These are phyloP conservation scores for Parazoanthus darwini DNA, from an alignment of 92 coral and sea anemone genomes.

Conservation along the genomic window DNA sequence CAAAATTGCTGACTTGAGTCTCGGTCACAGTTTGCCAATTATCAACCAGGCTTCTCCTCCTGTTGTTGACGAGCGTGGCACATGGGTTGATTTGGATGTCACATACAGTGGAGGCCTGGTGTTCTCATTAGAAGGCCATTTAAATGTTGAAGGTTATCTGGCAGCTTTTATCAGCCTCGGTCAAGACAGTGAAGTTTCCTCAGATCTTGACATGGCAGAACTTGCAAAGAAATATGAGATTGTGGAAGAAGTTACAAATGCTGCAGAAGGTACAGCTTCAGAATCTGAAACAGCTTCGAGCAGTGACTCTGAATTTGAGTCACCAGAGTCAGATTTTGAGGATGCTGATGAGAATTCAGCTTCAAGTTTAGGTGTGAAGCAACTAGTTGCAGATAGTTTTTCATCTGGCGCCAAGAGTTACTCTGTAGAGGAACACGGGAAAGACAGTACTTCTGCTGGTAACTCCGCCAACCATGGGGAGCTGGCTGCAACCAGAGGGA, in stretches of 20 bases:
- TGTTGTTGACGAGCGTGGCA: conserved; percentile 84
- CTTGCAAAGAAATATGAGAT: conserved; percentile 73
- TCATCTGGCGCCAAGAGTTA: conserved; percentile 66
- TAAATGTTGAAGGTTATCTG: conserved; percentile 91
- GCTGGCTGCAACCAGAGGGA: neutral
- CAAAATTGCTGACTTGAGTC: conserved; percentile 81
- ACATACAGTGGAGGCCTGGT: conserved; percentile 92
- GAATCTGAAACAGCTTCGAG: conserved; percentile 82
- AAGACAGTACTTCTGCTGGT: neutral
- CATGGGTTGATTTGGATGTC: conserved; percentile 98
- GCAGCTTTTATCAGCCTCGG: conserved; percentile 81
- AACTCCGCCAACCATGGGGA: neutral
- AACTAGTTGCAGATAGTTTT: conserved; percentile 29
- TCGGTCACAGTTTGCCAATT: conserved; percentile 87
- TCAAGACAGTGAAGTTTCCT: conserved; percentile 65
- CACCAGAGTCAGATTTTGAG: conserved; percentile 88
- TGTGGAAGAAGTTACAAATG: conserved; percentile 62
- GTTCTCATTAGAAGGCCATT: conserved; percentile 87
- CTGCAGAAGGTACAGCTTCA: conserved; percentile 45
- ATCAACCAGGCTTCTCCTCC: conserved; percentile 83
- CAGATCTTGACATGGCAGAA: conserved; percentile 86
- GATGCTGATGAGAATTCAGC: conserved; percentile 54
- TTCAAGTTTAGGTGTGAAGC: conserved; percentile 2
- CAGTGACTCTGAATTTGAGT: conserved; percentile 91
- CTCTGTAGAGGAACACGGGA: conserved; percentile 53